phyloP scores from a whole-genome alignment of 2,797 vertebrate species.

The Lophotriccus pileatus region DNA sequence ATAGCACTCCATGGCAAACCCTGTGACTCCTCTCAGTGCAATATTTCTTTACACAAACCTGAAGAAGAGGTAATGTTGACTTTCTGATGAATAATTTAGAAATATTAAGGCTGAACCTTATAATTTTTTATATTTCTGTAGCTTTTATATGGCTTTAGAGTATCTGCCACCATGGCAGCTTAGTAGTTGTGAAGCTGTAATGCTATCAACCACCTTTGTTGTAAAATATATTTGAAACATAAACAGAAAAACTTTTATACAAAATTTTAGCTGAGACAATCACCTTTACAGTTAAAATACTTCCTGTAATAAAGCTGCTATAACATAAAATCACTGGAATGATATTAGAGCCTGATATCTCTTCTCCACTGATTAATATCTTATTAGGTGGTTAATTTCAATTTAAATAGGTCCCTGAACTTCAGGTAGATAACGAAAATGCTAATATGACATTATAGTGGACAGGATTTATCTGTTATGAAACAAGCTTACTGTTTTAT shows the following conservation, averaged over 20 bases:
- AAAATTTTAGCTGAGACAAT: not conserved
- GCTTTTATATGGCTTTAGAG: not conserved
- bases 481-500: constrained; percentile 56
- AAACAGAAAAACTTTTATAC: not conserved
- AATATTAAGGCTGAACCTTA: not conserved
- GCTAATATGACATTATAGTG: constrained; percentile 23
- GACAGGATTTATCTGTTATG: constrained; percentile 56
- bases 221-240: not conserved
- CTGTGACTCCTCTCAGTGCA: not conserved
- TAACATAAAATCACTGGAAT: not conserved
- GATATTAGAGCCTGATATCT: not conserved
- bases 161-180: not conserved
- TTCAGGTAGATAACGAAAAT: constrained; percentile 22
- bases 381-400: not conserved
- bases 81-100: constrained; percentile 43
- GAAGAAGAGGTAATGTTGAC: not conserved
- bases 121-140: not conserved
- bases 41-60: not conserved
- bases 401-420: constrained; percentile 24
- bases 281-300: not conserved
- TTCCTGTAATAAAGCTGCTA: not conserved
- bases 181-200: not conserved
- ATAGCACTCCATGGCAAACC: not conserved
- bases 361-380: not conserved
- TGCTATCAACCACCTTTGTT: not conserved